Evolutionary conservation across 2,888 invertebrate species (phyloP).

Genomic region (Labia minor): DNA sequence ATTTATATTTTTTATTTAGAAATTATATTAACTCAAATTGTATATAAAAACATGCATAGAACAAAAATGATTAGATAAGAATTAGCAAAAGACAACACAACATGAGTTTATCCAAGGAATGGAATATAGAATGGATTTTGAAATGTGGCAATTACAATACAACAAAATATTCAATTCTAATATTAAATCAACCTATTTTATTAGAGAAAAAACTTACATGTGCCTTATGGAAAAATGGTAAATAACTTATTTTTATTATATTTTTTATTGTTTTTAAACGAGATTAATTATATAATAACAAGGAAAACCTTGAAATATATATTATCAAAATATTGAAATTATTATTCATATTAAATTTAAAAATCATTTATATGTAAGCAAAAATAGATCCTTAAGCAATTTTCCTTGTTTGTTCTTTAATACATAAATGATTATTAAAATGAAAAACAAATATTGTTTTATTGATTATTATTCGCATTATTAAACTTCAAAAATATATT

Average conservation of each 20-base stretch:
- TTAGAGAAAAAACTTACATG: background rate
- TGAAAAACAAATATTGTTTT: too few relatives aligned
- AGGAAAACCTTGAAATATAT: background rate
- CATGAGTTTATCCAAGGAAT: background rate
- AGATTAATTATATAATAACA: background rate
- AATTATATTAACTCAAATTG: too few relatives aligned
- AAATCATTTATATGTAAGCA: background rate
- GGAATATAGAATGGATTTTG: conserved; percentile 3
- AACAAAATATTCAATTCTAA: background rate
- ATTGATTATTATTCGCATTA: too few relatives aligned
- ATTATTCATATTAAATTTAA: background rate
- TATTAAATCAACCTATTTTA: background rate
- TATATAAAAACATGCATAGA: too few relatives aligned
- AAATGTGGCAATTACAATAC: background rate
- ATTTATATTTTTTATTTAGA: too few relatives aligned
- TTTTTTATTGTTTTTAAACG: background rate
- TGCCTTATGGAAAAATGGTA: background rate
- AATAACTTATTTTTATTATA: too few relatives aligned
- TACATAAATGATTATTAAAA: too few relatives aligned
- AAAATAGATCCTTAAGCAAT: background rate
- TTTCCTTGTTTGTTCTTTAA: background rate
- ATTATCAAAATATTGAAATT: background rate
- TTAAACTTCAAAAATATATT: too few relatives aligned
- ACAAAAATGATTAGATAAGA: too few relatives aligned
- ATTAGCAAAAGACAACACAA: too few relatives aligned